Evolutionary conservation across 2,113 vertebrate species (phyloP), one percentile per base, ranked within the genome.

Genomic region (Chionodraco myersi): DNA sequence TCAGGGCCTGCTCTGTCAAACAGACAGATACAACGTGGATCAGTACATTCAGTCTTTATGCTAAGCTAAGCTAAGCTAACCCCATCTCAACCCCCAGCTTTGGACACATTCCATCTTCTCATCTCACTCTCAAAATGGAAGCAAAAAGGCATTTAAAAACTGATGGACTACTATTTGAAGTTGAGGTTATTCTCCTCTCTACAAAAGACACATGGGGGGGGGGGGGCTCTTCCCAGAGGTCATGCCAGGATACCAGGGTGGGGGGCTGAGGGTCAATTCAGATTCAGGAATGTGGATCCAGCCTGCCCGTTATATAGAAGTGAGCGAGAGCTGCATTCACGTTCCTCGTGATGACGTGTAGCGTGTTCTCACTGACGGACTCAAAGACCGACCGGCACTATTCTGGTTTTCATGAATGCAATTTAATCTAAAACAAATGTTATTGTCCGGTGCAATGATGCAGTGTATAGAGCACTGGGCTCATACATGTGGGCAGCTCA

Each of bases 211-310:
- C 2, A 23, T 23, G 53, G 53, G 11, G 53, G 36, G n/a, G n/a
- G 6, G 36, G 36, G 36, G 12, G n/a, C 30, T 30, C 30, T 30
- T 30, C 3, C 30, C 30, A 45, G 23, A 34, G 34, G 59, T 71
- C 16, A 57, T 52, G 52, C 16, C 44, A 69, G 34, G 52, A 6
- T 13, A 23, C 70, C 36, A 41, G 64, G 78, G 49, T 61, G 68
- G 57, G n/a, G 77, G 67, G 21, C 56, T 16, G 68, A 66, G 26
- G 21, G 65, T 59, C 56, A 54, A 84, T 84, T 79, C 53, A 84
- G 45, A 79, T 84, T 74, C 75, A 79, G 82, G 75, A 79, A 84
- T 84, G 81, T 59, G 15, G 51, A 79, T 73, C 69, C 75, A 74
- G 81, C 14, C 10, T 45, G 8, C 4, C 21, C 53, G 26, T 11